Conservation (phyloP, 1,140 invertebrate genomes). For the Tetramorium simillimum region DNA sequence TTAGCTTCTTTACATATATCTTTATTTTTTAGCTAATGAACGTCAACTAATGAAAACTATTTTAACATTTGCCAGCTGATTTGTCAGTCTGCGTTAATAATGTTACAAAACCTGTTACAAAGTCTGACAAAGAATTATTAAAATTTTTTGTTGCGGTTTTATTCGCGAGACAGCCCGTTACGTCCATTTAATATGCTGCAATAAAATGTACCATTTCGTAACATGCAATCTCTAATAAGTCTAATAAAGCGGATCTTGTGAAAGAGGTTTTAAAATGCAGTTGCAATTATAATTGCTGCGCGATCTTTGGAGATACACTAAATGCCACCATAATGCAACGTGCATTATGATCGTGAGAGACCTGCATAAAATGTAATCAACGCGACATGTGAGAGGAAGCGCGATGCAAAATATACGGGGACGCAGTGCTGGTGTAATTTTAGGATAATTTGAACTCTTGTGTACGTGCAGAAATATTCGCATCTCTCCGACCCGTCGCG, state of each 20-base stretch:
- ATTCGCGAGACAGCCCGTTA: background rate
- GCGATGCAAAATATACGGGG: constrained; percentile 27
- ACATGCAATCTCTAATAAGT: constrained; percentile 38
- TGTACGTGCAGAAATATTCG: constrained; percentile 50
- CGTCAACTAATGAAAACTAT: background rate
- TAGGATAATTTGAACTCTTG: constrained; percentile 55
- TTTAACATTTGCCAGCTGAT: constrained; percentile 39
- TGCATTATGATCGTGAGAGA: constrained; percentile 50
- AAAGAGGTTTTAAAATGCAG: constrained; percentile 36
- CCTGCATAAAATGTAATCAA: constrained; percentile 56
- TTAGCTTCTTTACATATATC: too few relatives aligned
- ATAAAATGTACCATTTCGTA: constrained; percentile 29
- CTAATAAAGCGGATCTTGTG: constrained; percentile 25
- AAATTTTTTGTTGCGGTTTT: constrained; percentile 12
- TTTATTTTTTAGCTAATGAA: background rate
- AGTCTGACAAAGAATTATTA: constrained; percentile 34
- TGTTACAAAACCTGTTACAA: background rate
- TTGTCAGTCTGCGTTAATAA: constrained; percentile 14
- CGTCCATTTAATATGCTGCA: background rate
- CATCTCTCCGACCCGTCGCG: constrained; percentile 35
- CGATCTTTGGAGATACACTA: constrained; percentile 53
- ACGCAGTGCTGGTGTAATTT: constrained; percentile 50
- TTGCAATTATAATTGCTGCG: constrained; percentile 46
- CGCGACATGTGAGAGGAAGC: constrained; percentile 24
- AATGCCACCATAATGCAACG: constrained; percentile 49